A percentile compares a stretch with the other conserved stretches of the same genome.
phyloP scores from a whole-genome alignment of 2,888 invertebrate species.

The Autographa pulchrina region DNA sequence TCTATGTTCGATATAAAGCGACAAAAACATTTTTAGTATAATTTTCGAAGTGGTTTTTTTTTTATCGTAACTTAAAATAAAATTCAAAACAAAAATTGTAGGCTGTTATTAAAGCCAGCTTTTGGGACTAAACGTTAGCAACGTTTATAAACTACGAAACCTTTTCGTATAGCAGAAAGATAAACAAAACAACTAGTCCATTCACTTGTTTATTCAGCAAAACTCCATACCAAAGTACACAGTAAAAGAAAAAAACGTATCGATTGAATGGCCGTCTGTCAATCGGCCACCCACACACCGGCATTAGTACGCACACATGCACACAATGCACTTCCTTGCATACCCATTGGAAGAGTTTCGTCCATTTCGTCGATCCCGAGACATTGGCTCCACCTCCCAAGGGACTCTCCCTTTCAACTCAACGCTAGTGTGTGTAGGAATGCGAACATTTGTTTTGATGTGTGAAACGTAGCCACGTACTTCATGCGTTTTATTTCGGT shows the following conservation, averaged over 20 bases:
- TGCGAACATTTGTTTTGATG: conserved; percentile 63
- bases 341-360: conserved; percentile 84
- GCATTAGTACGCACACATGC: conserved; percentile 60
- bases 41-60: no score
- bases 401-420: conserved; percentile 87
- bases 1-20: conserved; percentile 5
- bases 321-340: conserved; percentile 86
- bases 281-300: conserved; percentile 70
- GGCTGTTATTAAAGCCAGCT: background rate
- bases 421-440: conserved; percentile 66
- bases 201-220: conserved; percentile 43
- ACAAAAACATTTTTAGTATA: background rate
- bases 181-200: conserved; percentile 17
- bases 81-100: no score
- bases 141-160: background rate
- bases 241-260: conserved; percentile 57
- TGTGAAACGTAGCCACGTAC: conserved; percentile 69
- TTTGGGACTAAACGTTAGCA: background rate
- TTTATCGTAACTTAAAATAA: no score
- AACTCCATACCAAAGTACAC: conserved; percentile 43
- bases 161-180: background rate
- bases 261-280: conserved; percentile 69
- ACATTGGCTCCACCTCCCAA: conserved; percentile 87
- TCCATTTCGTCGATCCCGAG: conserved; percentile 84
- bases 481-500: conserved; percentile 76